Base-by-base conservation (phyloP, 2,797 vertebrate genomes). In the Pantherophis vulpinus region DNA sequence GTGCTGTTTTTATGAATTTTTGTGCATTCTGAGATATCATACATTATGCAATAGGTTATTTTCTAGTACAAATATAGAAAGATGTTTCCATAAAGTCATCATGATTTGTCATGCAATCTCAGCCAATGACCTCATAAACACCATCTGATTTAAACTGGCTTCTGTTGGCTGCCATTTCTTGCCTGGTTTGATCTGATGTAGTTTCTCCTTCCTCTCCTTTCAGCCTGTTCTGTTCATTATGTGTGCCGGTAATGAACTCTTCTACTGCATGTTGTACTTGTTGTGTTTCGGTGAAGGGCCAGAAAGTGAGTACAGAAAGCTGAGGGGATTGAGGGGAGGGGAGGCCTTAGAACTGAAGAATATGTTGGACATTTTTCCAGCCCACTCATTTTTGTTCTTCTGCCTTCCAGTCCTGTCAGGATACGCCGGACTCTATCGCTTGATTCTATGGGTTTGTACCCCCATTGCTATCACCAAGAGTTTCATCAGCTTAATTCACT, bases 241-340 rank as follows among this genome's bases (percentile, higher is more conserved):
- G 98, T 99, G 99, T n/a, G 97, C 98, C 20, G 99, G 99, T 6
- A 99, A 99, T 0, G 99, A 99, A 95, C 98, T 99, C 55, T 99
- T 99, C 97, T 99, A 98, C 97, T 98, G 98, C 93, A 98, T 99
- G 88, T 98, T 99, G 86, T 99, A 99, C 96, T 32, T 99, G 14
- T 96, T 99, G 55, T 90, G 98, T 93, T 98, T 98, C 97, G 95
- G 98, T 6, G 95, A 98, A 91, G 98, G 99, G 60, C 98, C 98
- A 2, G 97, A 97, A 87, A 98, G 99, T 99, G 97, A 95, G 86
- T 88, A 42, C 42, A 23, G 63, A 11, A 91, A 66, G 6, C 13
- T 29, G 20, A 79, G 18, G 86, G 4, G 11, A 61, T 16, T 61
- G 23, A 37, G 37, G 42, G 27, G 32, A 16, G 83, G 42, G 10